phyloP scores from a whole-genome alignment of 2,888 invertebrate genomes.

The Steinernema hermaphroditum region DNA sequence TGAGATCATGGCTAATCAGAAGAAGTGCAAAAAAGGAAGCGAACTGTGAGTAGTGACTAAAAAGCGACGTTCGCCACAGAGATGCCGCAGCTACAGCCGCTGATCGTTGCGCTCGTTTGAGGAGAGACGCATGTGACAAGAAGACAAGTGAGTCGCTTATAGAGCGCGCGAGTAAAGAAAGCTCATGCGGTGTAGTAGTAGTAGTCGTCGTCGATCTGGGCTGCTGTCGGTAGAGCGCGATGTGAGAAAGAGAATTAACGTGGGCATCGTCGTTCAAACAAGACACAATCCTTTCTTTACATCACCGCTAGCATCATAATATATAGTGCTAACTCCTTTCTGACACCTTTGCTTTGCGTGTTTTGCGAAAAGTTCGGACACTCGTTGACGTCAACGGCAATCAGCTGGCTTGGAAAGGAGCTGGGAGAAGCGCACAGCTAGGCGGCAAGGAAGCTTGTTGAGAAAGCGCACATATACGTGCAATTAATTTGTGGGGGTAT shows the following conservation, averaged over 20 bases:
- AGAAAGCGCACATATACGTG: not conserved
- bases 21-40: constrained; percentile 14
- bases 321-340: not conserved
- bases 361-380: no score
- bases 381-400: not conserved
- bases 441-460: not conserved
- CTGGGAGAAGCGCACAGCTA: not conserved
- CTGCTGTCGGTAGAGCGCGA: not conserved
- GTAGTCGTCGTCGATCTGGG: constrained; percentile 9
- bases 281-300: not conserved
- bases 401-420: not conserved
- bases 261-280: not conserved
- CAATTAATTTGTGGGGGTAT: constrained; percentile 27
- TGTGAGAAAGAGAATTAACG: constrained; percentile 1
- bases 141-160: constrained; percentile 23
- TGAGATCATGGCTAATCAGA: constrained; percentile 30
- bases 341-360: constrained; percentile 2
- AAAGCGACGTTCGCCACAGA: not conserved
- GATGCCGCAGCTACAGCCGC: no score
- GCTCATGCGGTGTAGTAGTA: constrained; percentile 20
- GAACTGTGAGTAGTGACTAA: not conserved
- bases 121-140: constrained; percentile 6
- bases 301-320: not conserved
- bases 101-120: constrained; percentile 3
- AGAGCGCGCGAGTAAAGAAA: constrained; percentile 19